Evolutionary conservation across 2,113 vertebrate genomes (phyloP), one percentile per base, ranked within the genome.

Genomic region (Burhinus bistriatus): DNA sequence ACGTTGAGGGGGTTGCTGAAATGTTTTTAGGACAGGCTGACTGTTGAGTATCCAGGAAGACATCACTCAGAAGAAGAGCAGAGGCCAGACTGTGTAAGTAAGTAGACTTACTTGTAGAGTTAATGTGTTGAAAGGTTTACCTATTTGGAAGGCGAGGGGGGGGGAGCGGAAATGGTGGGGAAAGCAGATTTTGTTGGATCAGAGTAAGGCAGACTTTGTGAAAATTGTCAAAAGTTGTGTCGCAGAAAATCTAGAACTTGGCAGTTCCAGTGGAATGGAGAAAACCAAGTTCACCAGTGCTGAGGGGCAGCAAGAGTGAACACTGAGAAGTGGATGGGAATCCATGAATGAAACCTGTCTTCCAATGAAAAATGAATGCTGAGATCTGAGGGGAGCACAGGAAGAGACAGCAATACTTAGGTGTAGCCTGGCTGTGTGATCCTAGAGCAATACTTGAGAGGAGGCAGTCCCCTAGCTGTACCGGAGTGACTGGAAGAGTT

Each of bases 391-490:
- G 52, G 42, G 52, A 44, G 57, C 57, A 32, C 10, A 26, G 57
- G 26, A 23, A 9, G 51, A 44, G 21, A 12, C 15, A 36, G 40
- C 34, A 34, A 16, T 18, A 15, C 26, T 29, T 2, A 6, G 61
- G 5, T 34, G 30, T 3, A 40, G 32, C 59, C 59, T 89, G 75
- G 15, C 44, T 62, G 7, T 6, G 1, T 16, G 20, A 12, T 30
- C 30, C 36, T 38, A 3, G 30, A 47, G 59, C 36, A 36, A 1
- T 4, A 2, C 6, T 4, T 12, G 1, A 19, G 54, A 36, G 44
- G 32, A 65, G 36, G 18, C 9, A 1, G 27, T 40, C n/a, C 47
- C 49, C 26, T 40, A 4, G 7, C 68, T 81, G 21, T n/a, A 14
- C 54, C 57, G 62, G 12, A 71, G 45, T 40, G 40, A 27, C 40